Evolutionary conservation across 2,888 invertebrate genomes (phyloP).

Genomic region (Cyclophora punctaria): DNA sequence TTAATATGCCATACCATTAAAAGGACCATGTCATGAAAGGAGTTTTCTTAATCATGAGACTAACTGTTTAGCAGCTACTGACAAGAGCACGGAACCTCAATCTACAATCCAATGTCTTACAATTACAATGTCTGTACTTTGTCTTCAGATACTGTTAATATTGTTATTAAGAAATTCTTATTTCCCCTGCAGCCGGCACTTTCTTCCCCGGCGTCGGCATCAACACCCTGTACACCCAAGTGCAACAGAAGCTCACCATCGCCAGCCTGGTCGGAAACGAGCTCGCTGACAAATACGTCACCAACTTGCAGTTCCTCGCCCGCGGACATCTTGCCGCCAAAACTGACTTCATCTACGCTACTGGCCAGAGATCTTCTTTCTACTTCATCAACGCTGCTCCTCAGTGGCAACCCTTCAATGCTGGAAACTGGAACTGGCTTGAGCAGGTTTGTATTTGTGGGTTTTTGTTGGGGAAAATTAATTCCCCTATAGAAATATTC

Average conservation of each 20-base stretch:
- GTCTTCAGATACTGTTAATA: no score
- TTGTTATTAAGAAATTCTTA: background rate
- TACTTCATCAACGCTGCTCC: conserved; percentile 79
- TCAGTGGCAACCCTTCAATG: conserved; percentile 79
- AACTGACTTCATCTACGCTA: conserved; percentile 76
- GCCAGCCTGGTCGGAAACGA: conserved; percentile 39
- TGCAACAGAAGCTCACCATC: conserved; percentile 41
- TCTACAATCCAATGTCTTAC: no score
- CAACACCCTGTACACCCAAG: conserved; percentile 56
- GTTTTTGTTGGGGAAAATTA: no score
- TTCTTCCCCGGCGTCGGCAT: conserved; percentile 63
- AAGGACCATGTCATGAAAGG: no score
- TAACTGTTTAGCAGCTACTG: no score
- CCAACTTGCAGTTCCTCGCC: conserved; percentile 57
- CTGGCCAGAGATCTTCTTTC: conserved; percentile 75
- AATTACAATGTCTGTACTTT: no score
- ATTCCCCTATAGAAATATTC: no score
- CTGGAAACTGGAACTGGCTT: conserved; percentile 75
- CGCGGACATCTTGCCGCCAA: conserved; percentile 78
- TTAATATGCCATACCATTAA: no score
- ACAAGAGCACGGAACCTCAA: no score
- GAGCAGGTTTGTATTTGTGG: conserved; percentile 41
- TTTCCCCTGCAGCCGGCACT: conserved; percentile 44
- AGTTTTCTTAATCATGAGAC: no score
- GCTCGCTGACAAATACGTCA: conserved; percentile 63